Percentiles rank a stretch among this genome's conserved stretches.
Evolutionary conservation across 1,140 invertebrate genomes (phyloP).

Genomic region (Harlomillsia oculata): DNA sequence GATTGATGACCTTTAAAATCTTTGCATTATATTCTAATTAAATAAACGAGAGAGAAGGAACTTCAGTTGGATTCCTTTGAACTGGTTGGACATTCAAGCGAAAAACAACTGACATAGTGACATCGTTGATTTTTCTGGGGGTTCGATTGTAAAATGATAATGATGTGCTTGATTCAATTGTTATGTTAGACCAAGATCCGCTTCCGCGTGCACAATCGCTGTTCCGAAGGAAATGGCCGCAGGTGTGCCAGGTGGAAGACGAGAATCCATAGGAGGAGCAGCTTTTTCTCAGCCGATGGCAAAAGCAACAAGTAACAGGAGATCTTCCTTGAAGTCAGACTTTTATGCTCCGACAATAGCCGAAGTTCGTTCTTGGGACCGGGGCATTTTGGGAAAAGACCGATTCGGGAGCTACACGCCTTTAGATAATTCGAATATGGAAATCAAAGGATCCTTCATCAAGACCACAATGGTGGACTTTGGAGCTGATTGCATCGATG

Average conservation of each 20-base stretch:
- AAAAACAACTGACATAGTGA: not conserved
- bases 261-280: slow-evolving; percentile 8
- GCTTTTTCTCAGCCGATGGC: not conserved
- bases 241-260: not conserved
- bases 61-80: not conserved
- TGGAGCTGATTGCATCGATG: slow-evolving; percentile 14
- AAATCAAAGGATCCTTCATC: not conserved
- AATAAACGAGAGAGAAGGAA: too few relatives aligned
- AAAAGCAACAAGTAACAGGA: slow-evolving; percentile 24
- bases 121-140: not conserved
- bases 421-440: slow-evolving; percentile 2
- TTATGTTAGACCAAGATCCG: slow-evolving; percentile 19
- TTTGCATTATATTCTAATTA: too few relatives aligned
- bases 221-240: slow-evolving; percentile 6
- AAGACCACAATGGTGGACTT: slow-evolving; percentile 5
- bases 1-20: too few relatives aligned
- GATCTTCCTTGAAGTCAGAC: slow-evolving; percentile 11
- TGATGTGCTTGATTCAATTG: not conserved
- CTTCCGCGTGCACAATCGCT: slow-evolving; percentile 25
- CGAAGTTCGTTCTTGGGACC: not conserved
- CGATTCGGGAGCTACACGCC: not conserved
- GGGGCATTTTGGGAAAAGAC: not conserved
- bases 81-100: not conserved
- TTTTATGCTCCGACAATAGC: too few relatives aligned
- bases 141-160: not conserved